Conservation (phyloP, 2,797 vertebrate species). For the Eulemur rubriventer region DNA sequence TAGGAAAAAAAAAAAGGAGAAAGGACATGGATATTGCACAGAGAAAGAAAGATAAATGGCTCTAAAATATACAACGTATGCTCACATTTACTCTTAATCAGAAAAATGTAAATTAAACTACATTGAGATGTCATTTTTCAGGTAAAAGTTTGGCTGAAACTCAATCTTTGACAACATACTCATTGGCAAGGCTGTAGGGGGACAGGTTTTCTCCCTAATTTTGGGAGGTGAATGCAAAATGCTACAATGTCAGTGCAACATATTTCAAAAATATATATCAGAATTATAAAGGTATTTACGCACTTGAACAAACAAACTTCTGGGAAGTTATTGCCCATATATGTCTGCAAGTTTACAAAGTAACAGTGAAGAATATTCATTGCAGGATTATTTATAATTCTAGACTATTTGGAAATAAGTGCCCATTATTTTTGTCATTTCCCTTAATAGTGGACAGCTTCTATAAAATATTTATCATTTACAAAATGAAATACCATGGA, state of each 20-base stretch:
- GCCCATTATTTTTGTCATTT: not conserved
- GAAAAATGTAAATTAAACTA: not conserved
- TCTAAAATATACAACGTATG: not conserved
- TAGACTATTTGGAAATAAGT: not conserved
- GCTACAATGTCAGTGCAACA: not conserved
- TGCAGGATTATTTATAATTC: not conserved
- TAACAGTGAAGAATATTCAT: not conserved
- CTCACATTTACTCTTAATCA: not conserved
- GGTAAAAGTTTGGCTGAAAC: not conserved
- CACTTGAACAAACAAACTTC: not conserved
- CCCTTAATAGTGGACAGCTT: not conserved
- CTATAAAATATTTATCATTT: not conserved
- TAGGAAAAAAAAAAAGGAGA: too few relatives aligned
- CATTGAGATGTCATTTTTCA: not conserved
- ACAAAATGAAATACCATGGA: not conserved
- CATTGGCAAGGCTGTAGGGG: not conserved
- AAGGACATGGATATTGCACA: not conserved
- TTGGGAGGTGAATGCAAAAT: not conserved
- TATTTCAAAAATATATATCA: not conserved
- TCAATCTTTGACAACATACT: not conserved
- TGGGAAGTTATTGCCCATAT: not conserved
- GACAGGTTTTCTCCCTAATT: not conserved
- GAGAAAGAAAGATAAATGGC: not conserved
- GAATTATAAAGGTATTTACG: not conserved
- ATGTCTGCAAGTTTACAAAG: not conserved